Base-by-base conservation (phyloP, 2,888 invertebrate genomes). In the Villa cingulata region DNA sequence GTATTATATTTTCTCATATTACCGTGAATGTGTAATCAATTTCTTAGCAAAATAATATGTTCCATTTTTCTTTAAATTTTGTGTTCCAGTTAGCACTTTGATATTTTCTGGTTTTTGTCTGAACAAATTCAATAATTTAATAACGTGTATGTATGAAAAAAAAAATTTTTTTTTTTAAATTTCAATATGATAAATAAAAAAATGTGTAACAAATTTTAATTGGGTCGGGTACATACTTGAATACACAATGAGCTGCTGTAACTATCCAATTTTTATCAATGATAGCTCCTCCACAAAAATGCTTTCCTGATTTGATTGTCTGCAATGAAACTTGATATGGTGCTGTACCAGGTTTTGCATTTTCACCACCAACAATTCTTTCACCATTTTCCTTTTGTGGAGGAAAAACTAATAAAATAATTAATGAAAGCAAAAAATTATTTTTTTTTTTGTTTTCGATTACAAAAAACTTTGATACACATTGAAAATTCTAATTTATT, bases 321-420 rank as follows among this genome's bases (percentile, higher is more conserved):
- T 68, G 68, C 15, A 68, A 15, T 2, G 67, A 65, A 3, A 68
- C 63, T 48, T 64, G 65, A 50, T 61, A 68, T 2, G 68, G 67
- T 3, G 47, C 47, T 29, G 38, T 10, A n/a, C 43, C 43, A 32
- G 47, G 47, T 32, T 47, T 43, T 7, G 47, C 43, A 43, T 47
- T 43, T 19, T 12, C 19, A 27, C 47, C 47, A 37, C 47, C 47
- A 17, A 47, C 47, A 6, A 47, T 37, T 29, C 32, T 42, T 27
- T 19, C 38, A 32, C 1, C 12, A 32, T 1, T 32, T 14, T 2
- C 15, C 7, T 36, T n/a, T 12, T 36, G 37, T 4, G 36, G 36
- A 16, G 20, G 29, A 32, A 12, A 32, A 32, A 32, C 29, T 32
- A 12, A 32, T 12, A 32, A 32, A 32, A 12, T 12, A 32, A 27